phyloP scores from a whole-genome alignment of 1,140 invertebrate species.

The Dryas iulia region DNA sequence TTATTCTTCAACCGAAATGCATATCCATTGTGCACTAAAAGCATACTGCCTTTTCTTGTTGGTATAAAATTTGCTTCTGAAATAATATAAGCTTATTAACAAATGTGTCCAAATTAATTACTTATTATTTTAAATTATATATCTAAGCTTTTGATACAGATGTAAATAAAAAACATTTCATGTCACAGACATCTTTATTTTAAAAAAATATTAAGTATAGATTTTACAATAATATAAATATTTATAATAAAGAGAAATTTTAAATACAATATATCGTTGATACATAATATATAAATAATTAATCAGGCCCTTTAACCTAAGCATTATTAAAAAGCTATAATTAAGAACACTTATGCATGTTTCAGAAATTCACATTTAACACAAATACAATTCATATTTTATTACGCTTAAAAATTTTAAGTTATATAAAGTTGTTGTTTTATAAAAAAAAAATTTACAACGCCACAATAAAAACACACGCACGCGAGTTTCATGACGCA shows the following conservation, averaged over 20 bases:
- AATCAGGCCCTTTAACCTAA: neutral
- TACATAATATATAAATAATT: neutral
- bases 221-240: neutral
- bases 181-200: neutral
- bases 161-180: neutral
- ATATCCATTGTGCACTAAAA: slow-evolving; percentile 65
- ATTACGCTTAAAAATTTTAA: neutral
- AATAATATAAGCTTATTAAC: slow-evolving; percentile 31
- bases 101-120: slow-evolving; percentile 9
- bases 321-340: neutral
- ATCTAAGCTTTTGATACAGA: no score
- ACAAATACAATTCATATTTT: neutral
- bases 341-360: neutral
- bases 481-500: slow-evolving; percentile 19
- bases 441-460: neutral
- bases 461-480: slow-evolving; percentile 17
- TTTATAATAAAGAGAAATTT: no score
- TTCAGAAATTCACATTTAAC: neutral
- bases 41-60: slow-evolving; percentile 66
- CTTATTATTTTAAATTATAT: no score
- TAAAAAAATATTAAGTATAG: neutral
- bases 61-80: slow-evolving; percentile 70
- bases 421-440: neutral
- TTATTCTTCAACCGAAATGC: slow-evolving; percentile 74
- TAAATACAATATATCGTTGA: no score